phyloP scores from a whole-genome alignment of 2,888 invertebrate species.

The Nomada ferruginata region DNA sequence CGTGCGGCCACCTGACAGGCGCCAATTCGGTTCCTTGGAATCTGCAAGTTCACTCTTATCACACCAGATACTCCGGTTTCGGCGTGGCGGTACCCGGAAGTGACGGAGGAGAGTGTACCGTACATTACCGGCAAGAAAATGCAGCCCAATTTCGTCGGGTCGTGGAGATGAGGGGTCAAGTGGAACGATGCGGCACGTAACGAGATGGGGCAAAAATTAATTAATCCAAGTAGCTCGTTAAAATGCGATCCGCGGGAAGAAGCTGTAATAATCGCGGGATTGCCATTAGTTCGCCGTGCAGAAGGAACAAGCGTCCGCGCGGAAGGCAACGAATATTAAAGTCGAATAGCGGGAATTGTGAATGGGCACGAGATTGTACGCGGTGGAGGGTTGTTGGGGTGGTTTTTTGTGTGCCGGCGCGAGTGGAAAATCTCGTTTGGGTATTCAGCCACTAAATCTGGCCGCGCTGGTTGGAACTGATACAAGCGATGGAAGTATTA shows the following conservation, averaged over 20 bases:
- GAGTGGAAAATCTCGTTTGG: neutral
- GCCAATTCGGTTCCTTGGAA: too few species aligned
- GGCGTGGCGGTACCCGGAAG: neutral
- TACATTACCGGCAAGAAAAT: neutral
- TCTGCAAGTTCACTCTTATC: conserved; percentile 11
- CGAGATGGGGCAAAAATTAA: conserved; percentile 42
- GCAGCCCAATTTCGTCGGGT: conserved; percentile 1
- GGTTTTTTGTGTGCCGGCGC: neutral
- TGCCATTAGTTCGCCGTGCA: conserved; percentile 5
- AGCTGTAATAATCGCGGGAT: conserved; percentile 34
- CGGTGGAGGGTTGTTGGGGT: too few species aligned
- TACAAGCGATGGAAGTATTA: too few species aligned
- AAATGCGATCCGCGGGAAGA: conserved; percentile 22
- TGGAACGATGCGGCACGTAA: conserved; percentile 22
- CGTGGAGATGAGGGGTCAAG: conserved; percentile 40
- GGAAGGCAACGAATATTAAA: conserved; percentile 1
- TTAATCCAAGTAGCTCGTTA: conserved; percentile 53
- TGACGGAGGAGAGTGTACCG: neutral
- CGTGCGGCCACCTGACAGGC: too few species aligned
- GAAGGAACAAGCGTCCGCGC: neutral
- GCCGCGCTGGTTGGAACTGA: too few species aligned
- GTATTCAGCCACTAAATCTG: neutral
- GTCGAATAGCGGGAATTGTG: neutral
- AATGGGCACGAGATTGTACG: neutral
- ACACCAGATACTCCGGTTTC: neutral